A percentile compares a stretch with the other conserved stretches of the same genome.
Conservation (phyloP, 1,140 invertebrate genomes). For the Nephila pilipes region DNA sequence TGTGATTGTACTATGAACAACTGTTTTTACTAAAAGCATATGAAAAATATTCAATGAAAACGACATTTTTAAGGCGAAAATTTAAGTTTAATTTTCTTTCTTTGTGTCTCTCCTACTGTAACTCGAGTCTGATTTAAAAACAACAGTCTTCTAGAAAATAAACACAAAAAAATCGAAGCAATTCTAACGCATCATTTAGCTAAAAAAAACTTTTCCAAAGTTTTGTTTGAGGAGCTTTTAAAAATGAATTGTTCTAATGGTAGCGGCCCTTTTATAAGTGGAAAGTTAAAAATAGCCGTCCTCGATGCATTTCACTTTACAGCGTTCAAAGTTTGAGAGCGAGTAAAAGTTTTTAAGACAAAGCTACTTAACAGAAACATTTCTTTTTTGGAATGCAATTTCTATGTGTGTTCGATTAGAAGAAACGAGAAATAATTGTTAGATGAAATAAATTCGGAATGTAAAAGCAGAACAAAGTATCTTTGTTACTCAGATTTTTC, state of each 20-base stretch:
- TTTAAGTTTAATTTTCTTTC: too few relatives aligned
- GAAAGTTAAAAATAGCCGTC: slow-evolving; percentile 37
- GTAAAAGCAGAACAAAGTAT: too few relatives aligned
- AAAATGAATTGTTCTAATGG: slow-evolving; percentile 32
- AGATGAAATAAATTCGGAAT: too few relatives aligned
- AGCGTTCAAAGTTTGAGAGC: neutral
- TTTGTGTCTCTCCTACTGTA: neutral
- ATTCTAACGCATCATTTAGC: slow-evolving; percentile 46
- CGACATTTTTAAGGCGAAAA: too few relatives aligned
- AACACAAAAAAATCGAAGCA: neutral
- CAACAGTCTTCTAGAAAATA: neutral
- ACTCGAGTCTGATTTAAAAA: slow-evolving; percentile 20
- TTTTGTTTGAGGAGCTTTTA: slow-evolving; percentile 51
- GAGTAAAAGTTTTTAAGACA: slow-evolving; percentile 21
- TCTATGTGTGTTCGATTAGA: slow-evolving; percentile 12
- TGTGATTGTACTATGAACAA: too few relatives aligned
- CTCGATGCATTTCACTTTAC: neutral
- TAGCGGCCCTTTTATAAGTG: neutral
- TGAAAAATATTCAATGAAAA: too few relatives aligned
- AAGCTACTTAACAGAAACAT: neutral
- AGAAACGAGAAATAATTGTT: neutral
- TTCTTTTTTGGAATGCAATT: neutral
- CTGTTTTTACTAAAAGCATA: too few relatives aligned
- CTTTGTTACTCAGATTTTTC: too few relatives aligned
- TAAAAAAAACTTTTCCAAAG: slow-evolving; percentile 38